Evolutionary conservation across 92 coral and sea anemone genomes (phyloP).

Genomic region (Porites divaricata): DNA sequence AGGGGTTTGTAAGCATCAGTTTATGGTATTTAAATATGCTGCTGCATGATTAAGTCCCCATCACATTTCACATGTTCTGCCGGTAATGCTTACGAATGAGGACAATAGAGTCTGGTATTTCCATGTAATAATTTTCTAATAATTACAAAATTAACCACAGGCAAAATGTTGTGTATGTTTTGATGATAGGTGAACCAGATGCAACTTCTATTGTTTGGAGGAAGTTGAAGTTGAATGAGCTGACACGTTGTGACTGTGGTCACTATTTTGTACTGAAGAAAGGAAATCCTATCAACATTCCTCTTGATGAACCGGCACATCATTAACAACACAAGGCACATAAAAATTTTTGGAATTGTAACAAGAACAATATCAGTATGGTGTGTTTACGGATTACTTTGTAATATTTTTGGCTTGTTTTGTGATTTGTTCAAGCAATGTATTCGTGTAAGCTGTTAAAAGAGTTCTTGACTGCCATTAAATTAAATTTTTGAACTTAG

Average conservation of each 20-base stretch:
- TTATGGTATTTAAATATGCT: too few relatives aligned
- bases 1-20: too few relatives aligned
- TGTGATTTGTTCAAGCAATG: not conserved
- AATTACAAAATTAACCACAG: not conserved
- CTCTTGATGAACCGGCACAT: conserved; percentile 22
- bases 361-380: not conserved
- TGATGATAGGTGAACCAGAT: conserved; percentile 89
- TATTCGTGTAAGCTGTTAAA: not conserved
- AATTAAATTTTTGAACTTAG: conserved; percentile 8
- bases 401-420: not conserved
- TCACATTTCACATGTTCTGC: too few relatives aligned
- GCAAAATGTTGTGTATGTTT: not conserved
- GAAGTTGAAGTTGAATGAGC: conserved; percentile 73
- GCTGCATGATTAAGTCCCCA: too few relatives aligned
- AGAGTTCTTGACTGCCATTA: conserved; percentile 30
- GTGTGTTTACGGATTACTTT: not conserved
- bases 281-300: conserved; percentile 65
- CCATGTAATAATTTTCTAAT: too few relatives aligned
- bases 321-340: conserved; percentile 8
- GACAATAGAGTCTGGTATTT: too few relatives aligned
- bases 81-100: too few relatives aligned
- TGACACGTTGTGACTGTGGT: conserved; percentile 91
- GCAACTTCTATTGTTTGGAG: conserved; percentile 87
- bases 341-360: not conserved
- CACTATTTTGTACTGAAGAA: conserved; percentile 70